These are phyloP conservation scores for Aurelia aurita complex sp. Pacific DNA, from an alignment of 30 jellyfish, hydroid and myxozoan genomes.

Conservation along the genomic window DNA sequence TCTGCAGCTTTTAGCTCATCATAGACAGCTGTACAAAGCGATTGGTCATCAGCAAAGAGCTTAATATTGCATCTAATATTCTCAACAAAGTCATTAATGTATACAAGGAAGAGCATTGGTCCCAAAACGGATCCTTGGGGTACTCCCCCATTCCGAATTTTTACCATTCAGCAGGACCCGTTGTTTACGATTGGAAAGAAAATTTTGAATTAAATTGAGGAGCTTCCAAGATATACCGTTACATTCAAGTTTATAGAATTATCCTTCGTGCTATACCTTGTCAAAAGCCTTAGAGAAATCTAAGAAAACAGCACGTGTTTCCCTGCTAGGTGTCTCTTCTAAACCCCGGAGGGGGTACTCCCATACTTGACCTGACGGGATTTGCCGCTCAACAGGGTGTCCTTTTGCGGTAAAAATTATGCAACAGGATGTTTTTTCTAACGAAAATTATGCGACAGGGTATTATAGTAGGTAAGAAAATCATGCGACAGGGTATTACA, in stretches of 20 bases:
- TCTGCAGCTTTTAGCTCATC: slow-evolving; percentile 3
- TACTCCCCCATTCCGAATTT: slow-evolving; percentile 34
- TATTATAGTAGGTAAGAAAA: no score
- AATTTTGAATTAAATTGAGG: slow-evolving; percentile 2
- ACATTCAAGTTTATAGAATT: slow-evolving; percentile 20
- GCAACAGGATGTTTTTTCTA: no score
- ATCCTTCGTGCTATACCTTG: slow-evolving; percentile 34
- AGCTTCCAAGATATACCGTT: slow-evolving; percentile 29
- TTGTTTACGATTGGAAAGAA: slow-evolving; percentile 30
- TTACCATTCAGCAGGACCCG: slow-evolving; percentile 29
- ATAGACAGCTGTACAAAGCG: slow-evolving; percentile 4
- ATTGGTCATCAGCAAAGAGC: slow-evolving; percentile 24
- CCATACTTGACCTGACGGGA: no score
- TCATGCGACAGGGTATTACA: no score
- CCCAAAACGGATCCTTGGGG: slow-evolving; percentile 40
- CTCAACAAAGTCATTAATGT: slow-evolving; percentile 31
- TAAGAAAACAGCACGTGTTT: no score
- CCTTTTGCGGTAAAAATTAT: no score
- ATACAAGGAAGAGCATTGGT: slow-evolving; percentile 25
- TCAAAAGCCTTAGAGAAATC: slow-evolving; percentile 13
- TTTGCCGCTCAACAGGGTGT: no score
- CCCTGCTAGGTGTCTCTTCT: no score
- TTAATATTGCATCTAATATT: not conserved
- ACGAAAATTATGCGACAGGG: no score
- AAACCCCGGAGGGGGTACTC: no score